Evolutionary conservation across 2,888 invertebrate genomes (phyloP).

Genomic region (Polydrusus tereticollis): DNA sequence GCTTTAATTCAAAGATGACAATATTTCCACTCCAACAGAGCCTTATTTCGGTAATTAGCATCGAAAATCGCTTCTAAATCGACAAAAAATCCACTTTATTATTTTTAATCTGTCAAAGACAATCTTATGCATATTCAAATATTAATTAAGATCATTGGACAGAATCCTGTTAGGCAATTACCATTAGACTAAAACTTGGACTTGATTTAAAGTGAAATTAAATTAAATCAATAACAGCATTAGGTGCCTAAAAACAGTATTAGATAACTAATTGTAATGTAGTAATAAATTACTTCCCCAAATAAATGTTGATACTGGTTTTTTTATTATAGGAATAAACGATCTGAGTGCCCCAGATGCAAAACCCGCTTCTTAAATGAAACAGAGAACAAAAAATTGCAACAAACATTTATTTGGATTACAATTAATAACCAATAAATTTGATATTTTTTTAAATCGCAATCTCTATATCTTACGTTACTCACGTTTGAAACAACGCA

Average conservation of each 20-base stretch:
- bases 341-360: too few relatives aligned
- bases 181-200: not conserved
- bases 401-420: too few relatives aligned
- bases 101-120: conserved; percentile 12
- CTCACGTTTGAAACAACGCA: too few relatives aligned
- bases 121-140: conserved; percentile 18
- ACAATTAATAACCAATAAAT: too few relatives aligned
- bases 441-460: too few relatives aligned
- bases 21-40: not conserved
- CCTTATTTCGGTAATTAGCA: not conserved
- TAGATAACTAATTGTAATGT: not conserved
- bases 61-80: not conserved
- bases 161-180: conserved; percentile 9
- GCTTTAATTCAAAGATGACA: not conserved
- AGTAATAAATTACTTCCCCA: not conserved
- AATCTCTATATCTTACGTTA: too few relatives aligned
- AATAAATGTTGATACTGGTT: too few relatives aligned
- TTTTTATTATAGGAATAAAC: too few relatives aligned
- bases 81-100: conserved; percentile 2
- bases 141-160: conserved; percentile 13
- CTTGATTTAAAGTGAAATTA: conserved; percentile 1
- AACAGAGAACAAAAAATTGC: too few relatives aligned
- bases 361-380: too few relatives aligned
- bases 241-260: not conserved
- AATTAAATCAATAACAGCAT: conserved; percentile 2